Percentiles rank a stretch among this genome's conserved stretches.
Evolutionary conservation across 23 tunicate species (phyloP).

Genomic region (Halocynthia roretzi): DNA sequence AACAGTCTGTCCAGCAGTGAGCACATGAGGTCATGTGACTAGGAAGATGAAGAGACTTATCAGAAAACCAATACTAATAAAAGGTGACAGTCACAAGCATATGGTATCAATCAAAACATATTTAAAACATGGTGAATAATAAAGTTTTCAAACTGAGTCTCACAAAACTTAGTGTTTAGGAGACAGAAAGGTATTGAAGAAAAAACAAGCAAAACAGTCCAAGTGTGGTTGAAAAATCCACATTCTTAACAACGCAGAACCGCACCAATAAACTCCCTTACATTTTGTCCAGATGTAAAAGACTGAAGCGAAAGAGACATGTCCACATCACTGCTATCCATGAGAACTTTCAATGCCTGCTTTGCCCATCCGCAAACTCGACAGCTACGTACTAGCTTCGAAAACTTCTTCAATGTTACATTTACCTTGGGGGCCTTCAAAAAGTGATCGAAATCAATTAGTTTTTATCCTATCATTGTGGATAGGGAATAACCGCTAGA

Average conservation of each 20-base stretch:
- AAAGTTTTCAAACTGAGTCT: too few species aligned
- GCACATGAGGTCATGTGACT: neutral
- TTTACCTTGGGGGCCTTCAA: slow-evolving; percentile 4
- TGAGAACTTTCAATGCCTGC: slow-evolving; percentile 6
- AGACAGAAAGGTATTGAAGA: too few species aligned
- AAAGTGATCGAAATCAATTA: neutral
- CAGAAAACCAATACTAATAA: too few species aligned
- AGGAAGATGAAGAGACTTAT: too few species aligned
- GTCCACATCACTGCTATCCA: neutral
- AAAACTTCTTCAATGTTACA: neutral
- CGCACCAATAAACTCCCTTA: neutral
- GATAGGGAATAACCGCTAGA: neutral
- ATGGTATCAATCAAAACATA: too few species aligned
- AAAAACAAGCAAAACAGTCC: neutral
- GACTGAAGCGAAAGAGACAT: slow-evolving; percentile 12
- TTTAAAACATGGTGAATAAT: too few species aligned
- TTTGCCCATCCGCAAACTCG: slow-evolving; percentile 3
- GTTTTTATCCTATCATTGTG: neutral
- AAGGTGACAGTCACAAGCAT: too few species aligned
- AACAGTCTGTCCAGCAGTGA: slow-evolving; percentile 30
- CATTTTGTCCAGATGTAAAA: neutral
- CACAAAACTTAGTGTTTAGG: too few species aligned
- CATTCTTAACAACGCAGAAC: neutral
- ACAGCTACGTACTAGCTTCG: neutral
- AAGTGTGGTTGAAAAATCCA: neutral